phyloP scores from a whole-genome alignment of 2,113 vertebrate species.

The Butorides virescens region DNA sequence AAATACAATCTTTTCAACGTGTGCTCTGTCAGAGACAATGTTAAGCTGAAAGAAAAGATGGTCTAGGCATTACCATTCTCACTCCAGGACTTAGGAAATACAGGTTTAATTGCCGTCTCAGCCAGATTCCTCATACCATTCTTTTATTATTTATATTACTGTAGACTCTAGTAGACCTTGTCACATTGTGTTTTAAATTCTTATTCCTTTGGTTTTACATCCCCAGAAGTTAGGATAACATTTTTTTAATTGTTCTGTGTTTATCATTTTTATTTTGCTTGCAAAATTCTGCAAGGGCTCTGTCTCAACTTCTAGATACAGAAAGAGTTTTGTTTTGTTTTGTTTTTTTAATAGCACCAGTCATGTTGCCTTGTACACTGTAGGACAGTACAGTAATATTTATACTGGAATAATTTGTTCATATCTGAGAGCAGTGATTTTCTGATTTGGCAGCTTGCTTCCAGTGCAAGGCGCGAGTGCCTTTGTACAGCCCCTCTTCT shows the following conservation, averaged over 20 bases:
- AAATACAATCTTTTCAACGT: neutral
- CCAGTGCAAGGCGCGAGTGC: neutral
- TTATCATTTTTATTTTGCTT: neutral
- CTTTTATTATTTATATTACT: neutral
- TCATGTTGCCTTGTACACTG: fast-evolving
- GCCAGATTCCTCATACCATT: neutral
- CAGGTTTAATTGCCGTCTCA: neutral
- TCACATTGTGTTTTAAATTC: neutral
- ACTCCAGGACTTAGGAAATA: neutral
- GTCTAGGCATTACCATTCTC: neutral
- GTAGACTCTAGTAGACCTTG: neutral
- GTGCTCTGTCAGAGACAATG: neutral
- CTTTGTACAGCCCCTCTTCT: fast-evolving
- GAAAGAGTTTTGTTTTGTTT: fast-evolving
- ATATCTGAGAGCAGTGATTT: neutral
- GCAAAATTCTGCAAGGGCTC: neutral
- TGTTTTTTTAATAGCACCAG: neutral
- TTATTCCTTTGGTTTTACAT: neutral
- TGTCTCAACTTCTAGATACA: neutral
- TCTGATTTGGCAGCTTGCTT: neutral
- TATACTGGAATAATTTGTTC: neutral
- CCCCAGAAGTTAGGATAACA: neutral
- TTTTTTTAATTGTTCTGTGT: neutral
- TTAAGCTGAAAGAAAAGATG: constrained; percentile 2
- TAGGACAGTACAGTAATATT: neutral